Evolutionary conservation across 2,888 invertebrate genomes (phyloP), one percentile per base, ranked within the genome.

Genomic region (Prenolepis imparis): DNA sequence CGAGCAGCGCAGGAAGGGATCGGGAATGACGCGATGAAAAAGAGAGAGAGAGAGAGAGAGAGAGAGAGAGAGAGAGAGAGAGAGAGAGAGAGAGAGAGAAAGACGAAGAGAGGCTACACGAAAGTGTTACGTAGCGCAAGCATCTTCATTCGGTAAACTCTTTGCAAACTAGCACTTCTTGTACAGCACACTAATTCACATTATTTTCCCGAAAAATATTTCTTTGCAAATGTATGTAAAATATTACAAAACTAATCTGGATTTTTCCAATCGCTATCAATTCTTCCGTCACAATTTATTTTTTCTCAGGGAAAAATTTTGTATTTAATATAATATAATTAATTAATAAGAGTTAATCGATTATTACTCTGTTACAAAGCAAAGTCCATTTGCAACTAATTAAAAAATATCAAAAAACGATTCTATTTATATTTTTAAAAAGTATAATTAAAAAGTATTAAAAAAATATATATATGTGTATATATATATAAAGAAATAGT

Each of bases 1-100:
- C 92, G 92, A 92, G 91, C 90, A 90, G 87, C 89, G 86, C 39
- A 73, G 74, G 36, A 64, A 74, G 64, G 73, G 68, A 84, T 68
- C 68, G 83, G 67, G 66, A 84, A 75, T 73, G 68, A 66, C 52
- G 68, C 52, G 64, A 82, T 64, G 70, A 59, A 74, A 70, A 82
- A 85, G 87, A 74, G 82, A 81, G 70, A 82, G 72, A 52, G n/a
- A 85, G 87, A 74, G 82, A 81, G 70, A 82, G 72, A 52, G 70
- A 59, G 72, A 70, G 78, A 85, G 87, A 74, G 82, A 81, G 70
- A 82, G 72, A 52, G 70, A 59, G 72, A 70, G 78, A 85, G 87
- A 74, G 82, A 81, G 70, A 82, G 72, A 52, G 70, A 59, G 72
- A 70, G 78, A 85, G 87, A 74, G 82, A 81, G 70, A 82, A 67